These are phyloP conservation scores for Cavia aperea DNA, from an alignment of 2,113 vertebrate species.

Conservation along the genomic window DNA sequence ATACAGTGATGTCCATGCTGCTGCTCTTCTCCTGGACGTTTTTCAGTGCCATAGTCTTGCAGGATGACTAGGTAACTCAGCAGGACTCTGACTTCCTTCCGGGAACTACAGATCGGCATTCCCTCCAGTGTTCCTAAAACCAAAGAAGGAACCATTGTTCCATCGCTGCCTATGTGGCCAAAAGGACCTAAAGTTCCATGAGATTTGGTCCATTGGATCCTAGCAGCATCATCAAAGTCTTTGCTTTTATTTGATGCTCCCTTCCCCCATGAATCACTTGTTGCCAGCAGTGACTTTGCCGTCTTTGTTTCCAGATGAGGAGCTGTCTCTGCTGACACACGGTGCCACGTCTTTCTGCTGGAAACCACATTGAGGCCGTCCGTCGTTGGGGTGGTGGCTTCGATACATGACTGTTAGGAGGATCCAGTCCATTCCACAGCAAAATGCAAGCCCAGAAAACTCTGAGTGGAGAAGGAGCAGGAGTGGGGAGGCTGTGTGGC, in stretches of 20 bases:
- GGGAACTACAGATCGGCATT: conserved; percentile 1
- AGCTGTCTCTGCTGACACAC: neutral
- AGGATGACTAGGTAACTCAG: neutral
- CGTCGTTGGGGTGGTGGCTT: neutral
- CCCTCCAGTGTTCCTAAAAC: neutral
- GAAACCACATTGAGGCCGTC: neutral
- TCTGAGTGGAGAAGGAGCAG: neutral
- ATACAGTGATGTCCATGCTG: neutral
- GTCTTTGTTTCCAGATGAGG: neutral
- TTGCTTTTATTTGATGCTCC: neutral
- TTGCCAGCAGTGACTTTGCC: neutral
- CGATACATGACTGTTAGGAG: neutral
- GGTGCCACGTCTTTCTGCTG: neutral
- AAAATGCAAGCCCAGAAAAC: neutral
- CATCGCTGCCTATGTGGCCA: neutral
- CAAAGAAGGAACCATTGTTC: neutral
- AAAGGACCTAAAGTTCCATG: neutral
- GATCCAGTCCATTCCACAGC: neutral
- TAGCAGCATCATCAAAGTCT: neutral
- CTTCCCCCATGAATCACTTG: neutral
- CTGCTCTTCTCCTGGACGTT: neutral
- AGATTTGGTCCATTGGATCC: conserved; percentile 4
- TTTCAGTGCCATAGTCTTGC: neutral
- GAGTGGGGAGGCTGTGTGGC: neutral
- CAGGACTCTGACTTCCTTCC: conserved; percentile 1